Evolutionary conservation across 2,113 vertebrate genomes (phyloP).

Genomic region (Bubo bubo): DNA sequence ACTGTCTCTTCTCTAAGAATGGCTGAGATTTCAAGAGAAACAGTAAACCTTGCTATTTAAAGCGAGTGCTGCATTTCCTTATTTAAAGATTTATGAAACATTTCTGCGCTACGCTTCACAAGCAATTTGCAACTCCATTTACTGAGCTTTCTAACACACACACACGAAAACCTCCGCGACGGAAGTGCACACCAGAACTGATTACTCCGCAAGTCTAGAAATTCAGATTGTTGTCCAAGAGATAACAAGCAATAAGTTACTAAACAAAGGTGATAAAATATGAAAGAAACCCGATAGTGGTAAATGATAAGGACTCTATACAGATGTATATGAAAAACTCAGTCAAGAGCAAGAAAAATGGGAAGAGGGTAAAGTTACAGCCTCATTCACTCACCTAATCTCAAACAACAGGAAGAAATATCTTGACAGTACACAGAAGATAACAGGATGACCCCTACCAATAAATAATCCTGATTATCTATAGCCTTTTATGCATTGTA

Average conservation of each 20-base stretch:
- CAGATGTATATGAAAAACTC: neutral
- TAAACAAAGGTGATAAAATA: neutral
- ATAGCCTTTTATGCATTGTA: neutral
- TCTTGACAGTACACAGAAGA: neutral
- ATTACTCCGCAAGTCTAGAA: neutral
- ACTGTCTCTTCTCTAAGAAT: neutral
- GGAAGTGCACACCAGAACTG: neutral
- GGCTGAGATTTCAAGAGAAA: neutral
- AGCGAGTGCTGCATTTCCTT: neutral
- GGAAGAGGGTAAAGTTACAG: neutral
- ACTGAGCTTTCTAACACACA: neutral
- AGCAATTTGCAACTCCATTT: neutral
- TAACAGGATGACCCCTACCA: neutral
- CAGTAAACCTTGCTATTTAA: neutral
- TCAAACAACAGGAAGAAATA: neutral
- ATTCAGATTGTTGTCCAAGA: neutral
- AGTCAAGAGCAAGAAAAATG: neutral
- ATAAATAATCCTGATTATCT: neutral
- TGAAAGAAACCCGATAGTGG: neutral
- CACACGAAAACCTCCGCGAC: fast-evolving
- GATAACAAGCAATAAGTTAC: neutral
- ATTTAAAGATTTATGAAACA: neutral
- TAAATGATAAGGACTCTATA: neutral
- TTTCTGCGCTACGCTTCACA: neutral
- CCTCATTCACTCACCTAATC: neutral